These are phyloP conservation scores for Xestia xanthographa DNA, from an alignment of 2,888 invertebrate species.

Conservation along the genomic window DNA sequence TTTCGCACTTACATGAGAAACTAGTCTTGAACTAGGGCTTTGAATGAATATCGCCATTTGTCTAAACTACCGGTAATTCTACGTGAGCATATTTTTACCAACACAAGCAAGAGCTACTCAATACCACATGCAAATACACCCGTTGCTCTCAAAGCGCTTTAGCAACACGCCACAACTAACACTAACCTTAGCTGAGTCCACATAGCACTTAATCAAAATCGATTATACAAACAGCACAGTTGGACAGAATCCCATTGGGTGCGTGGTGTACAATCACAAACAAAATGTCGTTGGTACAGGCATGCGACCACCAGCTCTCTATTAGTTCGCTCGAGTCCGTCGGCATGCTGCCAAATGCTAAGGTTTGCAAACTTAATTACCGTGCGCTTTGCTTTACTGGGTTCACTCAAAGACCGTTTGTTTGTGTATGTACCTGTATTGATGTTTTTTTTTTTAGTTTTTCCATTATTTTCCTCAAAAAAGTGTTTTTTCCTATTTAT, in stretches of 20 bases:
- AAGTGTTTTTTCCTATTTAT: background rate
- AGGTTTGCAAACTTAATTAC: slow-evolving; percentile 73
- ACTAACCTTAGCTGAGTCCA: slow-evolving; percentile 35
- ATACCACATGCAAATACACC: background rate
- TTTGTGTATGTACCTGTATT: slow-evolving; percentile 18
- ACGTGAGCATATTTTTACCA: background rate
- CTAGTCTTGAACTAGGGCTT: background rate
- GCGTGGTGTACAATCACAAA: slow-evolving; percentile 62
- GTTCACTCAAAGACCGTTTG: slow-evolving; percentile 48
- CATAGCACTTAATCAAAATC: slow-evolving; percentile 65
- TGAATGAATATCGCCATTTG: background rate
- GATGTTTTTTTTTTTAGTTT: slow-evolving; percentile 7
- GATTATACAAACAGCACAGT: slow-evolving; percentile 63
- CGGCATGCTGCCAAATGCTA: slow-evolving; percentile 73
- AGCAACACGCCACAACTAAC: slow-evolving; percentile 11
- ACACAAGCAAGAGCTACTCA: background rate
- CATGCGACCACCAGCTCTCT: slow-evolving; percentile 58
- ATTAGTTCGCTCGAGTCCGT: slow-evolving; percentile 53
- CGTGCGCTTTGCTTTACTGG: slow-evolving; percentile 50
- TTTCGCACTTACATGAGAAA: background rate
- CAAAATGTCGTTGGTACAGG: slow-evolving; percentile 57
- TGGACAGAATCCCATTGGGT: slow-evolving; percentile 49
- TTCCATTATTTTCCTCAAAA: background rate
- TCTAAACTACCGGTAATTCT: background rate
- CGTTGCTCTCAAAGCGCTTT: slow-evolving; percentile 4